Conservation (phyloP, 92 coral and sea anemone species). For the Metridium senile region DNA sequence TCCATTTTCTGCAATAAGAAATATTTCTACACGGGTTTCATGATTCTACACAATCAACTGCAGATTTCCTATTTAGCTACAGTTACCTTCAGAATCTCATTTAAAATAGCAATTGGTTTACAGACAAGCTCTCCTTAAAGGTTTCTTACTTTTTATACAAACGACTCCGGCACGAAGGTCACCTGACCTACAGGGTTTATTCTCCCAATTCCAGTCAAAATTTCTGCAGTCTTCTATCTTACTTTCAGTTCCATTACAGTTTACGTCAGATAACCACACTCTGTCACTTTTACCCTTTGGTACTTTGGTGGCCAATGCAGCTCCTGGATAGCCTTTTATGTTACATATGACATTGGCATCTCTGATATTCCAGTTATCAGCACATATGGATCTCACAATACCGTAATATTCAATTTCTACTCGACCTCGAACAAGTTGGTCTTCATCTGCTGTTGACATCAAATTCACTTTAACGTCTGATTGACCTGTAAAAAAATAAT, state of each 20-base stretch:
- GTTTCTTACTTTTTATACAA: background rate
- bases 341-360: constrained; percentile 12
- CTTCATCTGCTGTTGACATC: background rate
- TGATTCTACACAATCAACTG: background rate
- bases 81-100: too few species aligned
- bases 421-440: background rate
- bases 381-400: background rate
- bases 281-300: background rate
- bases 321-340: constrained; percentile 9
- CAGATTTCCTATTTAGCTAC: background rate
- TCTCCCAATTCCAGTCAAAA: background rate
- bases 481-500: background rate
- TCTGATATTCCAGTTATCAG: constrained; percentile 7
- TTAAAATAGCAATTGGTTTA: too few species aligned
- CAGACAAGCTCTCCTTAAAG: too few species aligned
- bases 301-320: background rate
- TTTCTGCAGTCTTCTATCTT: background rate
- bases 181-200: background rate
- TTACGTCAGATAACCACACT: background rate
- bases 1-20: too few species aligned
- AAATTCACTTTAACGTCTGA: background rate
- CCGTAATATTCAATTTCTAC: constrained; percentile 9
- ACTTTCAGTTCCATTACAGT: constrained; percentile 2
- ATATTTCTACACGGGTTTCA: too few species aligned
- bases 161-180: constrained; percentile 13